These are phyloP conservation scores for Myioborus miniatus DNA, from an alignment of 2,797 vertebrate species.

Conservation along the genomic window DNA sequence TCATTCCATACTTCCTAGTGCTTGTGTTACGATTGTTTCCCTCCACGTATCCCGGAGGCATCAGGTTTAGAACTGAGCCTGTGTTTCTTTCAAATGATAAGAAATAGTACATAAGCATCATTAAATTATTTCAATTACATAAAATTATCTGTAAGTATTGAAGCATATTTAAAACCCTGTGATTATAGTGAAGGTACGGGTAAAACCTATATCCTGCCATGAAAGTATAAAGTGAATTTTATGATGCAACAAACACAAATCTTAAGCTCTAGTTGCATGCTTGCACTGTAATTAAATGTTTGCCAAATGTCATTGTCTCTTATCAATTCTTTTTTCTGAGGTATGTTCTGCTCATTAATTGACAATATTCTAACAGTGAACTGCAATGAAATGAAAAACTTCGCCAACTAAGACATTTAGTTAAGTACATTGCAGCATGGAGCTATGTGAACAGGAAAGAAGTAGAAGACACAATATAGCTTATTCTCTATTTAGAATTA, in stretches of 20 bases:
- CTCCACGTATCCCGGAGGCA: background rate
- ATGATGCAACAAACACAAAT: background rate
- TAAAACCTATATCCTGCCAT: background rate
- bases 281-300: background rate
- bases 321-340: constrained; percentile 38
- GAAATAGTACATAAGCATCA: background rate
- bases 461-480: background rate
- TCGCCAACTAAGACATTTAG: constrained; percentile 42
- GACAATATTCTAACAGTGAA: constrained; percentile 19
- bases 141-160: background rate
- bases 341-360: constrained; percentile 45
- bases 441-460: background rate
- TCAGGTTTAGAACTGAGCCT: background rate
- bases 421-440: background rate
- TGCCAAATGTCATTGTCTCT: constrained; percentile 20
- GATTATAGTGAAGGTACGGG: background rate
- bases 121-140: background rate
- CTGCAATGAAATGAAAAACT: constrained; percentile 36
- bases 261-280: background rate
- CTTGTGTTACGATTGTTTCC: background rate
- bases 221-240: constrained; percentile 14
- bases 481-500: background rate
- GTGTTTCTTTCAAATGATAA: background rate
- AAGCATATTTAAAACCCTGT: background rate
- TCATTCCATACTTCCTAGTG: background rate